Percentiles rank a stretch among this genome's conserved stretches.
Conservation (phyloP, 92 coral and sea anemone genomes). For the Scolanthus callimorphus region DNA sequence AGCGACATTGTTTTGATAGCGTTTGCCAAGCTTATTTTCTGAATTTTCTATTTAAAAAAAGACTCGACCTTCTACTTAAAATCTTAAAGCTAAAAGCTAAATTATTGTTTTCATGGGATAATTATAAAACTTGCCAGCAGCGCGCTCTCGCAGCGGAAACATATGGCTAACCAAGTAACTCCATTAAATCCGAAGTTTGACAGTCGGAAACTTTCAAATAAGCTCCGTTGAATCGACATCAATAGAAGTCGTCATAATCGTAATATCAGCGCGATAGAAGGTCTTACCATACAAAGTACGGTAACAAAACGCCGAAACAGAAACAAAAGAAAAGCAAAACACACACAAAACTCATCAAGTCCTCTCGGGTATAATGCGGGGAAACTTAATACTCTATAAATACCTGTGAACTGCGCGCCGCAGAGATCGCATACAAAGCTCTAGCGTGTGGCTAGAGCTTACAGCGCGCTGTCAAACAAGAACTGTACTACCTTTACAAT, state of each 20-base stretch:
- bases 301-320: constrained; percentile 20
- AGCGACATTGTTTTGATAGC: too few relatives aligned
- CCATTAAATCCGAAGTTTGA: constrained; percentile 78
- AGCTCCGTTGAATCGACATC: constrained; percentile 65
- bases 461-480: background rate
- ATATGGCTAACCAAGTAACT: constrained; percentile 70
- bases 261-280: constrained; percentile 13
- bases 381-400: constrained; percentile 27
- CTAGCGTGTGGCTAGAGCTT: background rate
- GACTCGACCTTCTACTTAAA: constrained; percentile 17
- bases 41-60: constrained; percentile 14
- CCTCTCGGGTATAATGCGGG: background rate
- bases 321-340: constrained; percentile 24
- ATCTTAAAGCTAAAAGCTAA: constrained; percentile 41
- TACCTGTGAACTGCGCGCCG: constrained; percentile 11
- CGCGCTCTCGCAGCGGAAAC: constrained; percentile 62
- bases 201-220: constrained; percentile 69
- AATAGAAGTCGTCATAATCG: constrained; percentile 32
- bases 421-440: background rate
- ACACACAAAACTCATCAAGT: constrained; percentile 14
- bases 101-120: constrained; percentile 75
- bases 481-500: constrained; percentile 69
- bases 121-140: constrained; percentile 48
- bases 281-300: constrained; percentile 28
- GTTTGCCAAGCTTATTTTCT: too few relatives aligned